These are phyloP conservation scores for Gadus chalcogrammus DNA, from an alignment of 2,113 vertebrate genomes.

Conservation along the genomic window DNA sequence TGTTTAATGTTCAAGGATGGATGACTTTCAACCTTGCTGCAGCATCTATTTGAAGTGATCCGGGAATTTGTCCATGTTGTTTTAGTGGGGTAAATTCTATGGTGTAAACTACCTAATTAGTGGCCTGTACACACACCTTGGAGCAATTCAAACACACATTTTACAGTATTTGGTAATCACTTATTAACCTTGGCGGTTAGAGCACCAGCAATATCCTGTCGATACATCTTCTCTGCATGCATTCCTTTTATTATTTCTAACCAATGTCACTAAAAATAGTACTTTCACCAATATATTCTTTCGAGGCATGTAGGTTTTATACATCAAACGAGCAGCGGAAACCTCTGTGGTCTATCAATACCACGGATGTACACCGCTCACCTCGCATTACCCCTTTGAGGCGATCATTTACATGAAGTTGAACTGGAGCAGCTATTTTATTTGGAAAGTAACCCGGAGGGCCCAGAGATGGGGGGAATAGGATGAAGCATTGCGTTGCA, in stretches of 20 bases:
- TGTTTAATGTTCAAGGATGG: too few species aligned
- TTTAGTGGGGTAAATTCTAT: too few species aligned
- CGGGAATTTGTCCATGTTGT: too few species aligned
- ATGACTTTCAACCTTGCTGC: too few species aligned
- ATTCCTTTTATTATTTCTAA: constrained; percentile 46
- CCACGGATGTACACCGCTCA: not conserved
- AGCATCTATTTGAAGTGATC: too few species aligned
- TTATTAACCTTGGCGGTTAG: too few species aligned
- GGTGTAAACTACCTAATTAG: too few species aligned
- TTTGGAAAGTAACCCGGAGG: not conserved
- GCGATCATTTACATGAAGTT: not conserved
- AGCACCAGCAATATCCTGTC: constrained; percentile 25
- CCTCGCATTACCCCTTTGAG: not conserved
- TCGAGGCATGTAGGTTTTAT: constrained; percentile 46
- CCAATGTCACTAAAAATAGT: constrained; percentile 47
- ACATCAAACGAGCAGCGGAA: constrained; percentile 23
- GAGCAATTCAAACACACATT: too few species aligned
- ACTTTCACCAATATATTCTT: constrained; percentile 17
- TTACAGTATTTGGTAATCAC: too few species aligned
- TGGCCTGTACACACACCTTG: too few species aligned
- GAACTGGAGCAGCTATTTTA: constrained; percentile 2
- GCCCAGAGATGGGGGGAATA: not conserved
- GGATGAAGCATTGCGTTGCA: constrained; percentile 2
- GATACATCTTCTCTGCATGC: constrained; percentile 38
- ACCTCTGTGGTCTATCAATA: constrained; percentile 22